phyloP scores from a whole-genome alignment of 2,113 vertebrate species.

The Rafetus swinhoei region DNA sequence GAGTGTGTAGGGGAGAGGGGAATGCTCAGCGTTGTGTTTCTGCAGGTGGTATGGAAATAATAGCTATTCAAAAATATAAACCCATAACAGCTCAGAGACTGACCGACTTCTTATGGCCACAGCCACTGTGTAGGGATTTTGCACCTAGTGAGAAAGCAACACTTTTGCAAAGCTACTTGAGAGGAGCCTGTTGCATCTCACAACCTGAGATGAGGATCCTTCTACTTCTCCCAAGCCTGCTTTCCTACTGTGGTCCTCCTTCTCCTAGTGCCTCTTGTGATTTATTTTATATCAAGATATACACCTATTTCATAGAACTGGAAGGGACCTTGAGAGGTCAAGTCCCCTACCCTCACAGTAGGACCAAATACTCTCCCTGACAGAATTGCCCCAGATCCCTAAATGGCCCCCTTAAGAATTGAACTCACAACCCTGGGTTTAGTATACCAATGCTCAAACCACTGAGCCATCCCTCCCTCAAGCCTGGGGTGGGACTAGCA shows the following conservation, averaged over 20 bases:
- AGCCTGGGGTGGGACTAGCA: neutral
- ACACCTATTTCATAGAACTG: no score
- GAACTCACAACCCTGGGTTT: no score
- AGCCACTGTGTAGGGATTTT: neutral
- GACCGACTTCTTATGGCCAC: neutral
- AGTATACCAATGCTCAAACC: no score
- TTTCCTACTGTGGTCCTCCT: neutral
- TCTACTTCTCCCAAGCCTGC: neutral
- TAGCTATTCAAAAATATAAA: neutral
- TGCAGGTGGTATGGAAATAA: slow-evolving; percentile 18
- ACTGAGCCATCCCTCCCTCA: neutral
- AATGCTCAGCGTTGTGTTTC: slow-evolving; percentile 7
- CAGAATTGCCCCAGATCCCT: no score
- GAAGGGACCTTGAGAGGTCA: no score
- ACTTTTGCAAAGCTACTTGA: neutral
- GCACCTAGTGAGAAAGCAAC: neutral
- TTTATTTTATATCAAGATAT: neutral
- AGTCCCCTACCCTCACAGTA: no score
- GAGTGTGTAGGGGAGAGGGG: slow-evolving; percentile 63
- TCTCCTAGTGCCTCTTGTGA: neutral
- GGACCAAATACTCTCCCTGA: no score
- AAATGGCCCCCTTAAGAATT: no score
- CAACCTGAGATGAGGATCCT: neutral
- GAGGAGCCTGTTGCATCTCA: neutral
- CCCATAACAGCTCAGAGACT: neutral